phyloP scores from a whole-genome alignment of 1,140 invertebrate species.

The Cyclargus thomasi region DNA sequence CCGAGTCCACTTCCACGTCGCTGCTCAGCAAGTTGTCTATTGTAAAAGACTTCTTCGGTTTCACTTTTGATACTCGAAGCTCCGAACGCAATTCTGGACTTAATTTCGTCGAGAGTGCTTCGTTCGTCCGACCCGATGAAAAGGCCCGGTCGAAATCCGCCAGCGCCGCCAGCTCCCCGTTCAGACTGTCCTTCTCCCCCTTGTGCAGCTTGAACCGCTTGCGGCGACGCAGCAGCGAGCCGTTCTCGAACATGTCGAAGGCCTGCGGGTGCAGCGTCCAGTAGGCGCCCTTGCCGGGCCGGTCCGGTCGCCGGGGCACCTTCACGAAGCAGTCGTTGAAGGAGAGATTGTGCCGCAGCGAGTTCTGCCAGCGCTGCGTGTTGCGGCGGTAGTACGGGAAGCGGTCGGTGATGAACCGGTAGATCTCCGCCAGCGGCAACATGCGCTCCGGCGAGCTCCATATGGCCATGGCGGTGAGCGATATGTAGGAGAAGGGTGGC shows the following conservation, averaged over 20 bases:
- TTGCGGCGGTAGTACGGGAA: conserved; percentile 94
- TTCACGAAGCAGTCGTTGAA: conserved; percentile 97
- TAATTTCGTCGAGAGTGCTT: neutral
- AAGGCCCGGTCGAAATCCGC: conserved; percentile 83
- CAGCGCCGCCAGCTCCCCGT: conserved; percentile 79
- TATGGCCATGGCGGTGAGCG: conserved; percentile 97
- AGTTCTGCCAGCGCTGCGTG: conserved; percentile 93
- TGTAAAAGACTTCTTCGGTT: conserved; percentile 35
- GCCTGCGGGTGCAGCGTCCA: conserved; percentile 90
- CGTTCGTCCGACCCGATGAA: conserved; percentile 71
- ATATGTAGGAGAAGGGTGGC: conserved; percentile 98
- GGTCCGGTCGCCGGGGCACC: conserved; percentile 87
- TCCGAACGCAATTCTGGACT: neutral
- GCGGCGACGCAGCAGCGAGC: conserved; percentile 86
- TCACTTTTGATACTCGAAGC: conserved; percentile 3
- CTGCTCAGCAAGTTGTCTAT: conserved; percentile 42
- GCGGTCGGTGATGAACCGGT: conserved; percentile 93
- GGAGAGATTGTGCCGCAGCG: conserved; percentile 88
- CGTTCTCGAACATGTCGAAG: conserved; percentile 94
- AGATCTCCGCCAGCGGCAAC: conserved; percentile 95
- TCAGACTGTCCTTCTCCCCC: conserved; percentile 75
- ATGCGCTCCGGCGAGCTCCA: conserved; percentile 94
- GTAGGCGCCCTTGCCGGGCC: conserved; percentile 91
- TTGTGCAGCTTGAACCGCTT: conserved; percentile 78
- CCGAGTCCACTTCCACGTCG: conserved; percentile 27